These are phyloP conservation scores for Archaeoteleia sp. DNA, from an alignment of 2,888 invertebrate species.

Conservation along the genomic window DNA sequence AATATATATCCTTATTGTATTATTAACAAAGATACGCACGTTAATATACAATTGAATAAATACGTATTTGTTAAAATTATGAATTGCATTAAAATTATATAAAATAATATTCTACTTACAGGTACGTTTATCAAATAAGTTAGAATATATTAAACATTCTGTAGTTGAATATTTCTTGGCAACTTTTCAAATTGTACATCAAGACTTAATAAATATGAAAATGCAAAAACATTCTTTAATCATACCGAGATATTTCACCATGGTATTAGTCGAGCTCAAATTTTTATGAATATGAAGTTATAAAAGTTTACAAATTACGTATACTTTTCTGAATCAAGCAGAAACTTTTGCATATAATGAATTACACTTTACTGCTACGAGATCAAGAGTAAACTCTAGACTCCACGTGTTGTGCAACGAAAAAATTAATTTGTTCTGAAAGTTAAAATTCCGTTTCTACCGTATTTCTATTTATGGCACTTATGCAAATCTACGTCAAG, in stretches of 20 bases:
- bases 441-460: conserved; percentile 49
- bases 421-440: conserved; percentile 51
- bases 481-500: conserved; percentile 8
- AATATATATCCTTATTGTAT: no score
- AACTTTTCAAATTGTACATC: conserved; percentile 48
- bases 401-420: conserved; percentile 28
- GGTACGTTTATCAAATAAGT: no score
- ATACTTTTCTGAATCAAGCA: conserved; percentile 45
- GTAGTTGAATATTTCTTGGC: conserved; percentile 43
- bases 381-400: conserved; percentile 45
- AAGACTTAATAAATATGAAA: conserved; percentile 38
- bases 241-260: conserved; percentile 31
- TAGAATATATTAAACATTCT: conserved; percentile 44
- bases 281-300: conserved; percentile 52
- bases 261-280: conserved; percentile 39
- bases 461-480: conserved; percentile 29
- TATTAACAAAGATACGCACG: no score
- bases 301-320: conserved; percentile 44
- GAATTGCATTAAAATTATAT: no score
- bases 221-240: conserved; percentile 48
- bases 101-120: no score
- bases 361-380: conserved; percentile 46
- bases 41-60: no score
- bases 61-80: no score
- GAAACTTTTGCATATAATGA: conserved; percentile 47